Base-by-base conservation (phyloP, 1,140 invertebrate genomes). In the Danaus plexippus region DNA sequence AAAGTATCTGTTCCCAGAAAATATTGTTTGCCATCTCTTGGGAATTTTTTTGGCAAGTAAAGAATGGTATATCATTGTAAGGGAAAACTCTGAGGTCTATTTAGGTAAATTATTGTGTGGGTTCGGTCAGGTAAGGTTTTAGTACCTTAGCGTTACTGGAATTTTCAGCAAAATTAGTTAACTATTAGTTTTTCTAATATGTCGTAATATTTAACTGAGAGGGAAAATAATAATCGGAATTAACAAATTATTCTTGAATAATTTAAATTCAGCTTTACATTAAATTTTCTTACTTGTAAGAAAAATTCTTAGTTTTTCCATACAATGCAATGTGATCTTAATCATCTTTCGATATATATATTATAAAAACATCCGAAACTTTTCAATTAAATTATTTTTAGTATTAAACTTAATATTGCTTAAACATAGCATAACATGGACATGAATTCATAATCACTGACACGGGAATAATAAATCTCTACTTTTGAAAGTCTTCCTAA, bases 41-140 rank as follows among this genome's bases (percentile, higher is more conserved):
- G 49, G 59, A 55, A 48, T 32, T 61, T 61, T 61, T 56, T 43
- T 44, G 56, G 11, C 15, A 51, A 41, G 42, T 56, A 52, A 61
- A 56, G 56, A 61, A 61, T 61, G 44, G 53, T 52, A 52, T 47
- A 61, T 61, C 59, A 56, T 61, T 61, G 47, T 44, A 46, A 52
- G 54, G 59, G 59, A 52, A 18, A 43, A 32, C 43, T 54, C 44
- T 43, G 56, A 52, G 49, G 56, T 58, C 59, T 45, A 61, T 61
- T 61, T 61, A 32, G 22, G 22, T 32, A 32, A 32, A 32, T 32
- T 2, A 32, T 32, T 32, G 22, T 32, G 22, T 7, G 22, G 59
- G 53, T 55, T 61, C 47, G 47, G 52, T 47, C 46, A 43, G 52
- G 52, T 49, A 56, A 56, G 49, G 50, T 56, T 56, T 56, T 49